Evolutionary conservation across 1,140 invertebrate genomes (phyloP), one percentile per base, ranked within the genome.

Genomic region (Atta cephalotes): DNA sequence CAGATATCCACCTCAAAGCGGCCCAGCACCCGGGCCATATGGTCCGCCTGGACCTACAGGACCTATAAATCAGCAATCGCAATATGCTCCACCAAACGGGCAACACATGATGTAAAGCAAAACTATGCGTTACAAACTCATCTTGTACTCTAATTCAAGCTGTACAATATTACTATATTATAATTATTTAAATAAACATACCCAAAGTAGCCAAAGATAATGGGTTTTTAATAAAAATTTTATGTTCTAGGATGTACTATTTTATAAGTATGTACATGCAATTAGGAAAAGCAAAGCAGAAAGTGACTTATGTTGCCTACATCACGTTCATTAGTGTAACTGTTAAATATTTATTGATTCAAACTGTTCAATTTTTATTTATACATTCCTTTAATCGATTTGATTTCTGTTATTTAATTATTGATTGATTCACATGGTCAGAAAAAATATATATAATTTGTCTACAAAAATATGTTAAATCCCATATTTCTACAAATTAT

Each of bases 61-160:
- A 56, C 88, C 92, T 56, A 39, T 92, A 51, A 92, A 87, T 74
- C 93, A 93, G 74, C 92, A 92, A 86, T 77, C 92, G n/a, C 94
- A 94, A 79, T 94, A 92, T 80, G 88, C 93, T 70, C 90, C 93
- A 12, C 72, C 92, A 16, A 94, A 92, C 62, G 92, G 93, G 58
- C 94, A 94, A 74, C 93, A 92, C 68, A 93, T 94, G 92, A 93
- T 94, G 92, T 94, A 92, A 93, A 91, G 45, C 62, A 70, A 90
- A 88, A 49, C 18, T 89, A 66, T 66, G 25, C 58, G 82, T 90
- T 91, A 85, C 53, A 66, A 89, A 91, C 63, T 91, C 85, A 92
- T 65, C 88, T 74, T 93, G 85, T 92, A 92, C 88, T 91, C 86
- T 92, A 90, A 92, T 76, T 92, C 87, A 90, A 91, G 77, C 72